Base-by-base conservation (phyloP, 2,797 vertebrate species). In the Capromys pilorides region DNA sequence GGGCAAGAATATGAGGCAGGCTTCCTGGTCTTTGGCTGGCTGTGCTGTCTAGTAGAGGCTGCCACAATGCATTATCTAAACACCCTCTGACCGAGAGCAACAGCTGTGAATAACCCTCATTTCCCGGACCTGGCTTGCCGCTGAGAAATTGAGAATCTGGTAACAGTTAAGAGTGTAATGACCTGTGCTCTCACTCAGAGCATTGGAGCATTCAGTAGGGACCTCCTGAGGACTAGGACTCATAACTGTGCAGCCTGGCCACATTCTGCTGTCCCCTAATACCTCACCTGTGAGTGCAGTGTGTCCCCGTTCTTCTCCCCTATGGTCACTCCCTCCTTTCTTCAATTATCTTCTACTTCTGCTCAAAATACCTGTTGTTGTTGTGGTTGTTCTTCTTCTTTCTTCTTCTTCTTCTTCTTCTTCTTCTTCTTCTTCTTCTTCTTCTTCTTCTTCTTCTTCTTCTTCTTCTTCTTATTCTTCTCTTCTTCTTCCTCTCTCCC, bases 61-160 rank as follows among this genome's bases (percentile, higher is more conserved):
- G 92, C 94, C 91, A 88, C 0, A 1, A 75, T 82, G 49, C 93
- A 64, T 96, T 94, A 94, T 62, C 62, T 69, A 95, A 96, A 94
- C 86, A 88, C 93, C 33, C 92, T 92, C n/a, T 95, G 94, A 96
- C 90, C 87, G 86, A 92, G 67, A 93, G 73, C 93, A 92, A 83
- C 77, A 51, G 78, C 88, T 90, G n/a, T 8, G 83, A 96, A 79
- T 90, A 88, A 67, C 19, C n/a, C 22, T 95, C 92, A 89, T 89
- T 95, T 96, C 88, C 90, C 0, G 1, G 77, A 94, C 61, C 86
- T 57, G 31, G 33, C 62, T 57, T 95, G 82, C 59, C 81, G 87
- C 71, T 82, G 85, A 88, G 51, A 91, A 91, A 85, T 33, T 88
- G 93, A 91, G 84, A 80, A 26, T 94, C 94, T 95, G 90, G 36